These are phyloP conservation scores for Karalla daura DNA, from an alignment of 2,797 vertebrate species.

Conservation along the genomic window DNA sequence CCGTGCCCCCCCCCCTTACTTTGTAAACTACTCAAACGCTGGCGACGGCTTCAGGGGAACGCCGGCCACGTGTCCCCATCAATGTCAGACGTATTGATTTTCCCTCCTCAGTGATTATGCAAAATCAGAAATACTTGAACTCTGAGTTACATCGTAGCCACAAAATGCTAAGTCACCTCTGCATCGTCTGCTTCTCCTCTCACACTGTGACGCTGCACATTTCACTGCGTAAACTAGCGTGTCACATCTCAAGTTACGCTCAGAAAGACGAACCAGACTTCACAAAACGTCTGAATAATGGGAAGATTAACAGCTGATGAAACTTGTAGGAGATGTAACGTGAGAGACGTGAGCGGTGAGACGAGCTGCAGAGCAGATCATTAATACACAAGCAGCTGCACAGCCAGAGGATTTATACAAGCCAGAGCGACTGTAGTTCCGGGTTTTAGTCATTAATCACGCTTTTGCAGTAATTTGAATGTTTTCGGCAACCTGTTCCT, in stretches of 20 bases:
- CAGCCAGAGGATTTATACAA: constrained; percentile 5
- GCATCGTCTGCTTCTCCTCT: background rate
- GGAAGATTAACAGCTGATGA: too few relatives aligned
- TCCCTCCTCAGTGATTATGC: constrained; percentile 6
- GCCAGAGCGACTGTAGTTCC: background rate
- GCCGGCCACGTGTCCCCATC: background rate
- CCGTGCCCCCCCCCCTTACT: background rate
- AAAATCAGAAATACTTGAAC: background rate
- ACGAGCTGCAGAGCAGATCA: constrained; percentile 27
- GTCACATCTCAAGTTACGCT: too few relatives aligned
- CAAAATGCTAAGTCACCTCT: background rate
- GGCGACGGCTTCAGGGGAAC: background rate
- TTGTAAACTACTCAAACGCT: background rate
- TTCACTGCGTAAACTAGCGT: background rate
- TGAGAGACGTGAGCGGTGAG: background rate
- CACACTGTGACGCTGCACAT: background rate
- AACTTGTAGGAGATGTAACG: too few relatives aligned
- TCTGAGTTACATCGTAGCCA: background rate
- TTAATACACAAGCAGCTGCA: constrained; percentile 9
- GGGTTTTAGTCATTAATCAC: constrained; percentile 11
- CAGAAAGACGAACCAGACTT: too few relatives aligned
- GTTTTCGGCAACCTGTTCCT: constrained; percentile 4
- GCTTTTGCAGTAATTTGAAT: constrained; percentile 22
- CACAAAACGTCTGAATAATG: too few relatives aligned
- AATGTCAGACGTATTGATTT: constrained; percentile 10